Evolutionary conservation across 2,113 vertebrate species (phyloP), one percentile per base, ranked within the genome.

Genomic region (Sylvilagus bachmani): DNA sequence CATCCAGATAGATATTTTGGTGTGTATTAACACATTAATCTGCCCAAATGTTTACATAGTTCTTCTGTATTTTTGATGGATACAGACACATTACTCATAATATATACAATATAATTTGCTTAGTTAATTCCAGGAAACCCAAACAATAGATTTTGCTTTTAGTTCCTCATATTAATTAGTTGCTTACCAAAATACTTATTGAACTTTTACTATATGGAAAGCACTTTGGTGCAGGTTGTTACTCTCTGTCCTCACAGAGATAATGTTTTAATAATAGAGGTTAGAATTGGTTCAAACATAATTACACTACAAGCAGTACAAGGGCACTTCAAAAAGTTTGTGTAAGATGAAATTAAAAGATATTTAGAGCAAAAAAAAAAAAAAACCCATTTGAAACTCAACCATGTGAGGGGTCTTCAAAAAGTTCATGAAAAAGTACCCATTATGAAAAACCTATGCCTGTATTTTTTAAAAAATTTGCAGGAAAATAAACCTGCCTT

Each of bases 221-320:
- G 5, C 25, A 64, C 29, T 61, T 2, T n/a, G 13, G 55, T 81
- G 27, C 80, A 92, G 64, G 19, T 24, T 80, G 38, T 11, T 5
- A 51, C 38, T 95, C 19, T 75, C 58, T 74, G 8, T 58, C 6
- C 36, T 85, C 49, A 79, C 33, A 49, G 55, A 89, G n/a, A 71
- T 79, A 84, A 70, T 64, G 5, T 86, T 66, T 55, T 58, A 67
- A 5, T 69, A 80, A 0, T 5, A 10, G 36, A 85, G 13, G n/a
- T 58, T 66, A 93, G 89, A 93, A 21, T 9, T 90, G 69, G 14
- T 93, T 95, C 36, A 80, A 93, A 86, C 36, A 67, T 78, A 71
- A 73, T 31, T 36, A 66, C 19, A 93, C 61, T 69, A 51, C 17
- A 69, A 13, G 19, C 4, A 24, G 55, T 58, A 58, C 55, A 58